Conservation (phyloP, 1,140 invertebrate genomes). For the Drosophila nannoptera region DNA sequence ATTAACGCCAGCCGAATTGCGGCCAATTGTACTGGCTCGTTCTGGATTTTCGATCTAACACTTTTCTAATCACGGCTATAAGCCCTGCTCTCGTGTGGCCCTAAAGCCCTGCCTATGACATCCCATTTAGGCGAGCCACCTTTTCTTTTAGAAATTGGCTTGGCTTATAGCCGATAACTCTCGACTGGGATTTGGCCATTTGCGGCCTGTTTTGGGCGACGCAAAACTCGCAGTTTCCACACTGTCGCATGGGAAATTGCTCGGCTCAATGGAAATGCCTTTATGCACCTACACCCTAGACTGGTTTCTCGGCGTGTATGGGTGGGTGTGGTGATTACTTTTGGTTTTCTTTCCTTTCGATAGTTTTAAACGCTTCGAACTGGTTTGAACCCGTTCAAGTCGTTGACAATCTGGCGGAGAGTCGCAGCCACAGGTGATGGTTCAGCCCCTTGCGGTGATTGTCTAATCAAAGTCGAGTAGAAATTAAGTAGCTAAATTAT, state of each 20-base stretch:
- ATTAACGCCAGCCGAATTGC: conserved; percentile 53
- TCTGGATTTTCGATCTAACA: conserved; percentile 19
- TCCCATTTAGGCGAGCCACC: no score
- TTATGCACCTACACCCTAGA: conserved; percentile 19
- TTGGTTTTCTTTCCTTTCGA: conserved; percentile 34
- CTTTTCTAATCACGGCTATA: no score
- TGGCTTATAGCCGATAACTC: neutral
- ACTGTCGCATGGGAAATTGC: conserved; percentile 50
- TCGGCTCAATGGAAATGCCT: conserved; percentile 18
- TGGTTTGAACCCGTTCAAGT: conserved; percentile 56
- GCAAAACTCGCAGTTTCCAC: conserved; percentile 64
- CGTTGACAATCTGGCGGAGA: conserved; percentile 30
- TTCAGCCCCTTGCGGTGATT: conserved; percentile 32
- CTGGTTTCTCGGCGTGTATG: neutral
- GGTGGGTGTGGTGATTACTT: conserved; percentile 11
- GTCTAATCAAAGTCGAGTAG: conserved; percentile 67
- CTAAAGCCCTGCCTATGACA: no score
- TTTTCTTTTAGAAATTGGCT: no score
- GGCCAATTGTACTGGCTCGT: conserved; percentile 48
- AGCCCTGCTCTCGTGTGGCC: no score
- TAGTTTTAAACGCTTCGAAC: conserved; percentile 60
- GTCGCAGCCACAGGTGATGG: conserved; percentile 17
- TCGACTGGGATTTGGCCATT: conserved; percentile 33
- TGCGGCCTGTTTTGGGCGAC: conserved; percentile 59
- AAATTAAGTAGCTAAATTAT: conserved; percentile 69